Base-by-base conservation (phyloP, 2,888 invertebrate species). In the Nemoura dubitans region DNA sequence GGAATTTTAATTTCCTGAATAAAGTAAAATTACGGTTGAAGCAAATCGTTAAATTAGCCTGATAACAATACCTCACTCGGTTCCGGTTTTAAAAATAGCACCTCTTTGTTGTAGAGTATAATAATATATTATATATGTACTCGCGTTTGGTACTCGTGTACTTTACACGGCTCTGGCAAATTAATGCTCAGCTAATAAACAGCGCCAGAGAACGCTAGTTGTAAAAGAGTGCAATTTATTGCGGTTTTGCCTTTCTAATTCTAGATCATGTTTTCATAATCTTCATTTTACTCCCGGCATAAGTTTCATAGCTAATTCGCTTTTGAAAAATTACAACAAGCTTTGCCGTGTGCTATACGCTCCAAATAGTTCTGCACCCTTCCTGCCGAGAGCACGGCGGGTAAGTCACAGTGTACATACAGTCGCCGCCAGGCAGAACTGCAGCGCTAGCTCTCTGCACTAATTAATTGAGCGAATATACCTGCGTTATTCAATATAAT, bases 181-280 rank as follows among this genome's bases (percentile, higher is more conserved):
- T 59, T 59, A 59, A 59, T 59, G 59, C 21, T 14, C 6, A 1
- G 16, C 14, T 59, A 59, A 59, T 59, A 59, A 59, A 59, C 59
- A 59, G 21, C n/a, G n/a, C n/a, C 59, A 21, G 16, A 59, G 59
- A 59, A 59, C 59, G 36, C 36, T 10, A 10, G n/a, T n/a, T 36
- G 59, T 59, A 59, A 59, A 7, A 59, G 14, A 59, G 59, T 59
- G 59, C 59, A 59, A 59, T 59, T 59, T 59, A 59, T 59, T 21
- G 59, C 59, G 59, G 59, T 59, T 21, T 59, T 59, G 59, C 59
- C 21, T 59, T 59, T 59, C 59, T 59, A 10, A 59, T 59, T 59
- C 59, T 59, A 59, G 59, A 59, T 59, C 59, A 59, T 59, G 59
- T 59, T 59, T 59, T 59, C 59, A 59, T 59, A 59, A 59, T 59